Conservation (phyloP, 2,797 vertebrate genomes). For the Paedocypris micromegethes region DNA sequence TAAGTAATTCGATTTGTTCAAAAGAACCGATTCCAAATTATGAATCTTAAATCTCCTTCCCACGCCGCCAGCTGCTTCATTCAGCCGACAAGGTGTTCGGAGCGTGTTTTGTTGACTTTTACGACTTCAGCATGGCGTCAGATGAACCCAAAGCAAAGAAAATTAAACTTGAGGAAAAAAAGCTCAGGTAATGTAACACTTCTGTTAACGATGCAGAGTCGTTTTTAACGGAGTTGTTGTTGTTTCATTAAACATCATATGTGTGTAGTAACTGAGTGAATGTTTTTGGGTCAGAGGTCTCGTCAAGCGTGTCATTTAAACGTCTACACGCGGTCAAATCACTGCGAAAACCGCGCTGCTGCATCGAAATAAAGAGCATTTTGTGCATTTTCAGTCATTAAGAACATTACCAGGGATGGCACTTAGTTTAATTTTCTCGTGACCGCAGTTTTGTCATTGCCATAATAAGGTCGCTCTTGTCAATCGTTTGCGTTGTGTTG, state of each 20-base stretch:
- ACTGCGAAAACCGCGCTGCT: neutral
- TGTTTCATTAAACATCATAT: neutral
- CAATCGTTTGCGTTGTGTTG: neutral
- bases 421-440: neutral
- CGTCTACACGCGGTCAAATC: conserved; percentile 2
- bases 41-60: neutral
- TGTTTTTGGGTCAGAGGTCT: conserved; percentile 19
- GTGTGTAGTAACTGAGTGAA: neutral
- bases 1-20: conserved; percentile 1
- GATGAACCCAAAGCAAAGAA: conserved; percentile 69
- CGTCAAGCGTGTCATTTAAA: neutral
- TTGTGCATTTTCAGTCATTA: neutral
- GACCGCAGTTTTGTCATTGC: neutral
- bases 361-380: neutral
- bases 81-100: conserved; percentile 36
- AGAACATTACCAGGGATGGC: neutral
- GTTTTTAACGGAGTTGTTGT: neutral
- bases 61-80: conserved; percentile 9
- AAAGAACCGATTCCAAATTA: neutral
- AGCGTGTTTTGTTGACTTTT: conserved; percentile 39
- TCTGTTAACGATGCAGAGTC: no score
- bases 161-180: conserved; percentile 59
- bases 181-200: conserved; percentile 55
- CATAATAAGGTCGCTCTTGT: neutral
- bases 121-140: conserved; percentile 57